Conservation (phyloP, 2,888 invertebrate species). For the Lutraria lutraria region DNA sequence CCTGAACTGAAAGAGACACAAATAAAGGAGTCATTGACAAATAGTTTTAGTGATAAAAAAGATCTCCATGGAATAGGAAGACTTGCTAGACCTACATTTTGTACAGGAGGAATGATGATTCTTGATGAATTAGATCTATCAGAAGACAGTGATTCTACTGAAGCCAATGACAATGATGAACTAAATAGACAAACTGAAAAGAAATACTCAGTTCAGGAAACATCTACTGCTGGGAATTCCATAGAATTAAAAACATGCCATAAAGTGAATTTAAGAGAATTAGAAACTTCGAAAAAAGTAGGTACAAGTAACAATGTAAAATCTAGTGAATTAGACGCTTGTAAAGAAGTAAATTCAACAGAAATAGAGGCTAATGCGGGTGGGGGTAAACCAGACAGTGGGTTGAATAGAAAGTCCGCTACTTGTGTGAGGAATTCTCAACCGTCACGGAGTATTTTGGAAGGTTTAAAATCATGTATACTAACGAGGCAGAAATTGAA, state of each 20-base stretch:
- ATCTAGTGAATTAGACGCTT: too few relatives aligned
- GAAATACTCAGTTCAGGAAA: neutral
- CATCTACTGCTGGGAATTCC: too few relatives aligned
- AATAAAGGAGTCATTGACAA: neutral
- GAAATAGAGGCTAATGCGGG: too few relatives aligned
- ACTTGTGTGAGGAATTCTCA: too few relatives aligned
- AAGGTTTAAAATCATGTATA: neutral
- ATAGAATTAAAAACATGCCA: too few relatives aligned
- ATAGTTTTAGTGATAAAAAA: neutral
- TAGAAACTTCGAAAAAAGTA: too few relatives aligned
- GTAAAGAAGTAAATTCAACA: too few relatives aligned
- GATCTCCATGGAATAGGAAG: neutral
- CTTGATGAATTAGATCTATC: neutral
- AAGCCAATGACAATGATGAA: neutral
- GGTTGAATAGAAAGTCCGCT: too few relatives aligned
- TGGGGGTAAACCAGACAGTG: too few relatives aligned
- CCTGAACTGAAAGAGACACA: neutral
- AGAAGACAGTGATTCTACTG: constrained; percentile 8
- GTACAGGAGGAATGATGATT: neutral
- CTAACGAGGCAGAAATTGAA: neutral
- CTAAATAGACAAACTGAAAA: neutral
- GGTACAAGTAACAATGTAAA: neutral
- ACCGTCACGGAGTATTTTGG: too few relatives aligned
- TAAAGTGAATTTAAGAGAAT: too few relatives aligned
- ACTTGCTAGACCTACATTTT: neutral